Evolutionary conservation across 2,797 vertebrate genomes (phyloP).

Genomic region (Adrianichthys oophorus): DNA sequence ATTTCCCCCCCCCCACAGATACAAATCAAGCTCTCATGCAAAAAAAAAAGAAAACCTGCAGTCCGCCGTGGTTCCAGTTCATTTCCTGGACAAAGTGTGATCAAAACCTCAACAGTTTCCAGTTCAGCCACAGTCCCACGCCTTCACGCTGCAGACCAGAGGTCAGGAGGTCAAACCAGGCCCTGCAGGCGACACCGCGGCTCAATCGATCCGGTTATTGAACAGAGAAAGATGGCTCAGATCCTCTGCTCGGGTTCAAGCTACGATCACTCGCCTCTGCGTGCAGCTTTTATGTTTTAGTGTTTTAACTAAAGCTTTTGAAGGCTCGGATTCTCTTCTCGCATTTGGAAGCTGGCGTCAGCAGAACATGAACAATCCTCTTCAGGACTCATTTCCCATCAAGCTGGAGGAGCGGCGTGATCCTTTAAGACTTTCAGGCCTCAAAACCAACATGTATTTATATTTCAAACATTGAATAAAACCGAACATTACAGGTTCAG

Average conservation of each 20-base stretch:
- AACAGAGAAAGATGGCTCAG: constrained; percentile 12
- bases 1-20: constrained; percentile 44
- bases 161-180: constrained; percentile 49
- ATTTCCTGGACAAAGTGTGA: constrained; percentile 62
- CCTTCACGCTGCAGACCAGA: constrained; percentile 19
- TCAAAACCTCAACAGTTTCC: constrained; percentile 59
- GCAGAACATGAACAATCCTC: too few relatives aligned
- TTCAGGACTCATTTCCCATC: too few relatives aligned
- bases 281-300: background rate
- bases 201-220: constrained; percentile 38
- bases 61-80: constrained; percentile 61
- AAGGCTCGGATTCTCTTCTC: too few relatives aligned
- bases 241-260: constrained; percentile 21
- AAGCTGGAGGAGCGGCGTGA: too few relatives aligned
- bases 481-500: too few relatives aligned
- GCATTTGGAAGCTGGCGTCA: too few relatives aligned
- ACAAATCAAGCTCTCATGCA: constrained; percentile 60
- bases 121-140: constrained; percentile 45
- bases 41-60: constrained; percentile 11
- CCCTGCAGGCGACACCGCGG: constrained; percentile 21
- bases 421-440: too few relatives aligned
- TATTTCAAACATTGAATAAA: too few relatives aligned
- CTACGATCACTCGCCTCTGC: background rate
- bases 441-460: too few relatives aligned
- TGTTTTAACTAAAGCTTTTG: too few relatives aligned